Base-by-base conservation (phyloP, 2,113 vertebrate species). In the Cololabis saira region DNA sequence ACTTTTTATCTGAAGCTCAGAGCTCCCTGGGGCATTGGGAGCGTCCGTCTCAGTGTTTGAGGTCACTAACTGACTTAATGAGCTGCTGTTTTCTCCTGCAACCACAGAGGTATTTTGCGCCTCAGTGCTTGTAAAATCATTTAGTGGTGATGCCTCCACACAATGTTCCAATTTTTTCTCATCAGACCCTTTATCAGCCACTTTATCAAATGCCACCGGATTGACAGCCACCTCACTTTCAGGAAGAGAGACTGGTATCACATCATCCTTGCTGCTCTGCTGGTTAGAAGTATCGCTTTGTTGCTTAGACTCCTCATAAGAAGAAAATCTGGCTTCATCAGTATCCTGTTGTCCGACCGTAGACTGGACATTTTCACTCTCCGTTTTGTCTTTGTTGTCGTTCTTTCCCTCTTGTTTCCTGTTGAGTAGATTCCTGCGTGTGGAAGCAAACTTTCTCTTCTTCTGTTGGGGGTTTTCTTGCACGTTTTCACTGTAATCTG, bases 401-500 rank as follows among this genome's bases (percentile, higher is more conserved):
- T 1, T 50, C 50, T 61, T 67, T 50, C 5, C 60, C 10, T 59
- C 62, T 52, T 22, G 71, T 58, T 74, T 76, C 45, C 41, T 69
- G 1, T 37, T 47, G 19, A 76, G 47, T 21, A 44, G 64, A 44
- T 1, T 43, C 57, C 40, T 78, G 42, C 82, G 85, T 65, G 81
- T 82, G 3, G 90, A 92, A 11, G 79, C 89, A 71, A 90, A 69
- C 55, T 83, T 89, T 64, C 73, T 90, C 43, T 54, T 85, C 60
- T 59, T 89, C 14, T 68, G 65, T 69, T 71, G 45, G 27, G 37
- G 49, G 49, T 71, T 80, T 44, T 19, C 52, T 30, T 62, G 61
- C 5, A 49, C 48, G 45, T 33, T 53, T 43, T 33, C 74, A 47
- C 51, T 58, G 17, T 57, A 16, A 40, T 58, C 51, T 22, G 37